A percentile compares a stretch with the other conserved stretches of the same genome.
Conservation (phyloP, 1,140 invertebrate genomes). For the Drosophila melanica region DNA sequence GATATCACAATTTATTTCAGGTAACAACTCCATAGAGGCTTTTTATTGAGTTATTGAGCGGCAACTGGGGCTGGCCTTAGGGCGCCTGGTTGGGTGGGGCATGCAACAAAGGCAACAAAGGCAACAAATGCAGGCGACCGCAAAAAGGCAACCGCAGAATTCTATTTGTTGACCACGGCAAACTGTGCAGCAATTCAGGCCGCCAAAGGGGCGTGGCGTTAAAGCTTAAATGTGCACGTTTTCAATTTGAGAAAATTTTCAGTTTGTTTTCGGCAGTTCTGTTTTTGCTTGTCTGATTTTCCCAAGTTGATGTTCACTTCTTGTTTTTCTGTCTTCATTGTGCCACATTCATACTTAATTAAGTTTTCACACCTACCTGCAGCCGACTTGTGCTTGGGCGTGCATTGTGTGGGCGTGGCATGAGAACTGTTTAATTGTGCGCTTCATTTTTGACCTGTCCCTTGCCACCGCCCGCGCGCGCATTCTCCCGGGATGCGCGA, state of each 20-base stretch:
- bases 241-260: slow-evolving; percentile 2
- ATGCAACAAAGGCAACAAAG: slow-evolving; percentile 29
- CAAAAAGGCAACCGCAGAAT: slow-evolving; percentile 69
- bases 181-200: background rate
- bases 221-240: slow-evolving; percentile 22
- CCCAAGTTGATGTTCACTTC: background rate
- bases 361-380: slow-evolving; percentile 63
- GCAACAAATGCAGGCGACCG: slow-evolving; percentile 32
- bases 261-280: slow-evolving; percentile 7
- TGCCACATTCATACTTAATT: slow-evolving; percentile 65
- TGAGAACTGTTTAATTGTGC: slow-evolving; percentile 70
- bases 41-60: background rate
- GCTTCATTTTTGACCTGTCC: slow-evolving; percentile 80
- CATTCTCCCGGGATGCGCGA: background rate
- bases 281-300: background rate
- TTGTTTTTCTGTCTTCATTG: slow-evolving; percentile 25
- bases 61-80: background rate
- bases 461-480: background rate
- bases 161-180: slow-evolving; percentile 61
- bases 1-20: slow-evolving; percentile 4
- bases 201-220: slow-evolving; percentile 11
- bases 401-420: slow-evolving; percentile 22
- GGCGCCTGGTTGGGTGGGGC: background rate
- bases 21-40: slow-evolving; percentile 6
- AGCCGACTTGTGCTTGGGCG: slow-evolving; percentile 6